A percentile compares a stretch with the other conserved stretches of the same genome.
These are phyloP conservation scores for Amphipyra berbera DNA, from an alignment of 2,888 invertebrate species.

Conservation along the genomic window DNA sequence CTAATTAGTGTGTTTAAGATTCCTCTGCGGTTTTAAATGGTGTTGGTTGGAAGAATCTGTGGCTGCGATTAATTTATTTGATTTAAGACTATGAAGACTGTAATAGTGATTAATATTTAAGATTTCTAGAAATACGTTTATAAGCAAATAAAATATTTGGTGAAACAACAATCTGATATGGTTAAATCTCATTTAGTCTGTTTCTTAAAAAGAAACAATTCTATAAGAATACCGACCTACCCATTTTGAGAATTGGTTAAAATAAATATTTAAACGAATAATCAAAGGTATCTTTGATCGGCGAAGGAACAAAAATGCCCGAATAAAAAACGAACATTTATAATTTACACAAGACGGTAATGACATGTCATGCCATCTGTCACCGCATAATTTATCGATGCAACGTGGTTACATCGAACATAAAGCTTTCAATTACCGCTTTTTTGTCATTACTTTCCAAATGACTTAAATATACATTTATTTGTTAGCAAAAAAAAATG, in stretches of 20 bases:
- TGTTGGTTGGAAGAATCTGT: constrained; percentile 19
- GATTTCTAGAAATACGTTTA: neutral
- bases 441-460: neutral
- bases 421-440: neutral
- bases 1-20: constrained; percentile 36
- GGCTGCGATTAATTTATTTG: constrained; percentile 33
- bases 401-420: neutral
- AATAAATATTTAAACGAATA: neutral
- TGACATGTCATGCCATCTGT: neutral
- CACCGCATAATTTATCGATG: neutral
- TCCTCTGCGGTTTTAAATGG: constrained; percentile 36
- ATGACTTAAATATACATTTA: neutral
- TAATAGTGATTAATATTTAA: constrained; percentile 18
- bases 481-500: too few species aligned
- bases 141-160: too few species aligned
- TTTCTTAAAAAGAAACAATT: too few species aligned
- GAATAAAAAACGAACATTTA: neutral
- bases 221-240: too few species aligned
- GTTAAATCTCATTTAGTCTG: too few species aligned
- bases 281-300: neutral
- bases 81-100: constrained; percentile 5
- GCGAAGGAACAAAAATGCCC: neutral
- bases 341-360: neutral
- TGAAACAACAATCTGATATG: too few species aligned
- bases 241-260: too few species aligned